These are phyloP conservation scores for Cariama cristata DNA, from an alignment of 2,113 vertebrate genomes.

Conservation along the genomic window DNA sequence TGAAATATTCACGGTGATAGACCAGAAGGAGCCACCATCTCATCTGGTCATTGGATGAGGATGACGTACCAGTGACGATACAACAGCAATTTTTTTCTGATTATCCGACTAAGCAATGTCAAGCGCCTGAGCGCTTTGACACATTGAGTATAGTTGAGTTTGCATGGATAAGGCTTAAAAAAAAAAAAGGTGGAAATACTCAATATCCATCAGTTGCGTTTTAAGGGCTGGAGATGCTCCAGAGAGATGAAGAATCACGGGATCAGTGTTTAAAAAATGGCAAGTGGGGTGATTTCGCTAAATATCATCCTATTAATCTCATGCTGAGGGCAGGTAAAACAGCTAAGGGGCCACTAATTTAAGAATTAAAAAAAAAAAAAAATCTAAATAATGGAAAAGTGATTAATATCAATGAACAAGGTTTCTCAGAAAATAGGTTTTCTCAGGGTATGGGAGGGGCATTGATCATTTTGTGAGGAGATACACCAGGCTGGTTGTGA, in stretches of 20 bases:
- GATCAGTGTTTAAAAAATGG: neutral
- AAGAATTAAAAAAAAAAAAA: neutral
- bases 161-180: neutral
- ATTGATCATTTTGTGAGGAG: neutral
- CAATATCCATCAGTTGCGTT: neutral
- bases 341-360: neutral
- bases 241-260: neutral
- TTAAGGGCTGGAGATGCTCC: neutral
- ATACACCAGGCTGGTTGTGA: neutral
- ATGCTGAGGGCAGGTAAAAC: neutral
- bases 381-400: neutral
- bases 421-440: neutral
- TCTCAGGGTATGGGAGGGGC: neutral
- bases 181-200: neutral
- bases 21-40: neutral
- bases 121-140: neutral
- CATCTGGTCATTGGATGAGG: neutral
- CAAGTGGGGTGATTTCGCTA: neutral
- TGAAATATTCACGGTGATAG: fast-evolving
- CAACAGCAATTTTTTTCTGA: neutral
- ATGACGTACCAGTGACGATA: fast-evolving
- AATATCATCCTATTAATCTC: neutral
- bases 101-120: neutral
- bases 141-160: neutral
- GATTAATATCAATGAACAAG: neutral